Percentiles rank a stretch among this genome's conserved stretches.
phyloP scores from a whole-genome alignment of 2,888 invertebrate species.

The Ophion slaviceki region DNA sequence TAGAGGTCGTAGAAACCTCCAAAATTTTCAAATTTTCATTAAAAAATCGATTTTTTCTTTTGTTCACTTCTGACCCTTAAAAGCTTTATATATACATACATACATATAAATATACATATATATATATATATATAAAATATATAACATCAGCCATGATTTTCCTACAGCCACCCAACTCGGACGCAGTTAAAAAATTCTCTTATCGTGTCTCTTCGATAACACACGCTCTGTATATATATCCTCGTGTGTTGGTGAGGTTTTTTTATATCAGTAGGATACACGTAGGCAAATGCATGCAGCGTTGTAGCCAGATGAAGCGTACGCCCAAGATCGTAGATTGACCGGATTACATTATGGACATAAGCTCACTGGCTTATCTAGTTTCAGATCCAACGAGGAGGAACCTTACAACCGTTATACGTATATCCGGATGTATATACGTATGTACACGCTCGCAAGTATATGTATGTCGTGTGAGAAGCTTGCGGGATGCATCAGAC shows the following conservation, averaged over 20 bases:
- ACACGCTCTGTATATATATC: not conserved
- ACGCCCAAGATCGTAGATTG: constrained; percentile 64
- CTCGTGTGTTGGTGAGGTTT: constrained; percentile 3
- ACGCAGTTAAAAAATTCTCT: constrained; percentile 40
- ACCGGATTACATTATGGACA: constrained; percentile 66
- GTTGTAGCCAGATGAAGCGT: constrained; percentile 36
- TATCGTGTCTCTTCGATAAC: constrained; percentile 36
- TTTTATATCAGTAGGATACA: constrained; percentile 1
- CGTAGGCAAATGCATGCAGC: constrained; percentile 8
- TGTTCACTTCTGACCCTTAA: no score
- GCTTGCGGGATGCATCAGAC: constrained; percentile 45
- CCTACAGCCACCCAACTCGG: constrained; percentile 20
- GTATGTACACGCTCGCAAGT: not conserved
- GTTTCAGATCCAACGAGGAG: constrained; percentile 56
- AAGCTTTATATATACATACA: no score
- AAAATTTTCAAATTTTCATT: no score
- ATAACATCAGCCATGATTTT: constrained; percentile 1
- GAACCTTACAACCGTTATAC: constrained; percentile 43
- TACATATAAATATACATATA: no score
- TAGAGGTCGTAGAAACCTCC: no score
- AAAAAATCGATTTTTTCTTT: no score
- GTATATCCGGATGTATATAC: constrained; percentile 10
- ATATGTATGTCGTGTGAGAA: constrained; percentile 11
- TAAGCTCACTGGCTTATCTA: constrained; percentile 62
- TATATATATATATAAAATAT: no score